Evolutionary conservation across 1,140 invertebrate genomes (phyloP), one percentile per base, ranked within the genome.

Genomic region (Amphibalanus amphitrite): DNA sequence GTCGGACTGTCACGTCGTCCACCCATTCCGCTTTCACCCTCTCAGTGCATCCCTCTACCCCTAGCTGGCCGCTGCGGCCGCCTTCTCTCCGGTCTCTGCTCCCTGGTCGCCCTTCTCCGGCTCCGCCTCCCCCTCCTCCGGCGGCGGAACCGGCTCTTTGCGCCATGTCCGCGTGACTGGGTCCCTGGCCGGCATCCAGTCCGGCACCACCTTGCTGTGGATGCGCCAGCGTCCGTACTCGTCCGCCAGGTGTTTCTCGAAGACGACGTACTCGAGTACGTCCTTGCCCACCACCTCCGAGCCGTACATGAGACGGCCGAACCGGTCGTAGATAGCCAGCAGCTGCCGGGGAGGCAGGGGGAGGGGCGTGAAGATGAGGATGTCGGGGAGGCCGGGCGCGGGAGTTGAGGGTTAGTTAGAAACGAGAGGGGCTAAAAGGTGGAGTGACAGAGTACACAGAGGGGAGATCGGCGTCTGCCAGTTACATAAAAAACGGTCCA

Each of bases 241-340:
- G 78, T 95, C 91, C 0, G 92, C 85, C 20, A 99, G 81, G 78
- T 97, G 92, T 78, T 95, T 98, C 81, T 99, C 95, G 81, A 96
- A 97, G 0, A 98, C 94, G 4, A 97, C 88, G 82, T 97, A 98
- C 80, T 98, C 95, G 23, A 97, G 79, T 1, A 86, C 84, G 80
- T 95, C 91, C 81, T 94, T 95, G 1, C 87, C 86, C 0, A 94
- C 72, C 67, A 90, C 88, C 79, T 97, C 92, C 79, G 90, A 94
- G 29, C 97, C 97, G 79, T 94, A 88, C 79, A 97, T 88, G 1
- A 99, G 82, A 23, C 95, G 85, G 8, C 97, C 97, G 82, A 99
- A 99, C 69, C 96, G 85, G 79, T 98, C 96, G 78, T 98, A 99
- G 28, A 98, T 84, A 0, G 94, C 91, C 64, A 99, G 80, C 73